Base-by-base conservation (phyloP, 2,113 vertebrate species). In the Salvelinus namaycush region DNA sequence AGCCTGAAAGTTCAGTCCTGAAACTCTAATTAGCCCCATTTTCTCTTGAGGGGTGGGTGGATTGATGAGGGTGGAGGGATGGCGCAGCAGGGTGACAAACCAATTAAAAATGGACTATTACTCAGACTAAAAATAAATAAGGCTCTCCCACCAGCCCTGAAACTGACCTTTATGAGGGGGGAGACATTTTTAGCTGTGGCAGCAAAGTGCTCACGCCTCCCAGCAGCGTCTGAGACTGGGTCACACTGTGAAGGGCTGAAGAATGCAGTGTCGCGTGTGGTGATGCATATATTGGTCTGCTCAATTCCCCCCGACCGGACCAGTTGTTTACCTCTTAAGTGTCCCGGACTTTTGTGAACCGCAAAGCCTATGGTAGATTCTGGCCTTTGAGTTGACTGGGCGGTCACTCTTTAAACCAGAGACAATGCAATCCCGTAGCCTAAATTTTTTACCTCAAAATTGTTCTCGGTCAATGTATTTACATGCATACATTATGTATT, bases 161-260 rank as follows among this genome's bases (percentile, higher is more conserved):
- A 76, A 69, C 69, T 84, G 86, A 90, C 89, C 89, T 90, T 87
- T 87, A 85, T 69, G 73, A 77, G 79, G 75, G 78, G 71, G 76
- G 77, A 74, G 83, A 77, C 83, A 87, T 86, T 86, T 89, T 84
- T 83, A 87, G 86, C 75, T 11, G 22, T 34, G 49, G 54, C 27
- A 29, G 26, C 65, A 65, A 44, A 13, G 31, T 18, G 49, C 26
- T 3, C 44, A 24, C 22, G 8, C 70, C 26, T 34, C 80, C 73
- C 26, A 62, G 13, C 3, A 29, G 75, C n/a, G 54, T 34, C n/a
- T 18, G 51, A 34, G 71, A 62, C 62, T 29, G 75, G 22, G 67
- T 75, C 69, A 18, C 60, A 34, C 75, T 24, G 60, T 48, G 22
- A 44, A 54, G 48, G 49, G 31, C 6, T 9, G 65, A 27, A 70